These are phyloP conservation scores for Aphyosemion australe DNA, from an alignment of 2,113 vertebrate species.

Conservation along the genomic window DNA sequence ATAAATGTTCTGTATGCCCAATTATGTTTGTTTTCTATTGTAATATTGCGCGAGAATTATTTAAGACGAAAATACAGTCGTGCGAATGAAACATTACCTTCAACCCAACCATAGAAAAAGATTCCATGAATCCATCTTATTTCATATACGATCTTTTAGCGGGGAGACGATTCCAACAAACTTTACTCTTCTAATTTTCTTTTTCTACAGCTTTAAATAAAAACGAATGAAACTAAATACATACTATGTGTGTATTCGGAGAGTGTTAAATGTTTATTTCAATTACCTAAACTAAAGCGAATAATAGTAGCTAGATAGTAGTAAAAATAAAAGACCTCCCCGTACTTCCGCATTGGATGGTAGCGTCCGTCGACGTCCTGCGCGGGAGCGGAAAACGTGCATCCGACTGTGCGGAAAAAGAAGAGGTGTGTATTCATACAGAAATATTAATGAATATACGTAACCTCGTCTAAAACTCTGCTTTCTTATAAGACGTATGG, in stretches of 20 bases:
- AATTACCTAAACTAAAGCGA: background rate
- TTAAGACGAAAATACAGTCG: too few species aligned
- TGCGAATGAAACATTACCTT: too few species aligned
- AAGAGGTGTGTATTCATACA: slow-evolving; percentile 19
- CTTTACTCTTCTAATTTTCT: background rate
- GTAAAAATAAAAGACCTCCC: background rate
- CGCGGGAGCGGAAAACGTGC: slow-evolving; percentile 74
- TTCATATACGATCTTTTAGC: slow-evolving; percentile 15
- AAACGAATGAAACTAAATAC: background rate
- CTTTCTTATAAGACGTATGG: accelerated
- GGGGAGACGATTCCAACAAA: background rate
- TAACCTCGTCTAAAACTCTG: background rate
- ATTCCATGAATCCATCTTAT: background rate
- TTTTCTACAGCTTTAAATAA: background rate
- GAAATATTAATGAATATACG: background rate
- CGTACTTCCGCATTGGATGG: slow-evolving; percentile 24
- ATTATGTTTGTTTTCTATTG: background rate
- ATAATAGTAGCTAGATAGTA: background rate
- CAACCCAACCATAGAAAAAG: too few species aligned
- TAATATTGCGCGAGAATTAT: too few species aligned
- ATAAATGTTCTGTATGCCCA: too few species aligned
- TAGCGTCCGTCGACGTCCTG: slow-evolving; percentile 59
- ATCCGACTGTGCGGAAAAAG: slow-evolving; percentile 30
- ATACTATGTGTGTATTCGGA: accelerated
- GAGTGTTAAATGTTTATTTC: accelerated